These are phyloP conservation scores for Cololabis saira DNA, from an alignment of 2,113 vertebrate species.

Conservation along the genomic window DNA sequence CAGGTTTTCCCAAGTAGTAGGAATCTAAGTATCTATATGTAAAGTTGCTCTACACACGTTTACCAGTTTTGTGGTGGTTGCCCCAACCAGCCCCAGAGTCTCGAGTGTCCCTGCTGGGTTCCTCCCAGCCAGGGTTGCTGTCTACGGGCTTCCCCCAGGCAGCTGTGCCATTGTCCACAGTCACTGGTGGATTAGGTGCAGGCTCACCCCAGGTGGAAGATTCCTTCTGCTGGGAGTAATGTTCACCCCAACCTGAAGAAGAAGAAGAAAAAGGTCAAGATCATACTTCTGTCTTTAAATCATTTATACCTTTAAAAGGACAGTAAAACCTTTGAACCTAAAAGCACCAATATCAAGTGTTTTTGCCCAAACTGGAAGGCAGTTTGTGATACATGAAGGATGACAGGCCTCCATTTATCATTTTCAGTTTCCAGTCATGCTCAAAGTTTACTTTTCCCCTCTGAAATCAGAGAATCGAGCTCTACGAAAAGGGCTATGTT, in stretches of 20 bases:
- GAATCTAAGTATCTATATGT: too few species aligned
- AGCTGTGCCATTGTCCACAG: constrained; percentile 95
- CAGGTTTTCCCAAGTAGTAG: too few species aligned
- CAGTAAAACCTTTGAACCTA: not conserved
- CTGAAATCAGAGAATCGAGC: too few species aligned
- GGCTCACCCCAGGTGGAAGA: constrained; percentile 86
- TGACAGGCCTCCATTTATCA: too few species aligned
- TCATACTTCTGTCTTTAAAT: not conserved
- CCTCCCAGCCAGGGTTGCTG: constrained; percentile 86
- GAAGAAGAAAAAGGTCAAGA: not conserved
- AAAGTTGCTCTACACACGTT: constrained; percentile 2
- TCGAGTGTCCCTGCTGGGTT: constrained; percentile 81
- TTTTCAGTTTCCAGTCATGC: too few species aligned
- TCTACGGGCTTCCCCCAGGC: constrained; percentile 96
- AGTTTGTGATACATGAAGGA: too few species aligned
- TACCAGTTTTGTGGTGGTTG: constrained; percentile 87
- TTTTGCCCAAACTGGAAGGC: too few species aligned
- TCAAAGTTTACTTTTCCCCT: too few species aligned
- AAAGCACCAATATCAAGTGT: not conserved
- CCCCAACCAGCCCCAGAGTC: constrained; percentile 80
- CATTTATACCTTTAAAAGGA: not conserved
- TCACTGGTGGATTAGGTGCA: constrained; percentile 81
- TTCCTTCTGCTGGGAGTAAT: constrained; percentile 78
- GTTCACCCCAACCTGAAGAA: constrained; percentile 89
- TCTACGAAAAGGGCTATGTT: constrained; percentile 1